Evolutionary conservation across 2,113 vertebrate species (phyloP).

Genomic region (Cyprinodon variegatus): DNA sequence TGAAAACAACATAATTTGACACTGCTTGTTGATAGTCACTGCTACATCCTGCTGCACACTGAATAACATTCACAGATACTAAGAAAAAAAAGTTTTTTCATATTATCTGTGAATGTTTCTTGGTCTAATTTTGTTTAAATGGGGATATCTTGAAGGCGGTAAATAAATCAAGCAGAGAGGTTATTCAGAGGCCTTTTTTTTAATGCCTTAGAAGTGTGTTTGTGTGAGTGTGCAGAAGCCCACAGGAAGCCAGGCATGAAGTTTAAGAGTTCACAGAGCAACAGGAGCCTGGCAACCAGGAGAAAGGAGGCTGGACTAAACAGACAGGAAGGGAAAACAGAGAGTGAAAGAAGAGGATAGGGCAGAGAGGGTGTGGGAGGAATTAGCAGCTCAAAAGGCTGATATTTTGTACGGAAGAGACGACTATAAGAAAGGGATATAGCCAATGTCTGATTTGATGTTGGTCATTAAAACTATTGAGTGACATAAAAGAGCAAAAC

Average conservation of each 20-base stretch:
- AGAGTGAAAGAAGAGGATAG: constrained; percentile 45
- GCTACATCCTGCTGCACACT: background rate
- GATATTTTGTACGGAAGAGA: constrained; percentile 43
- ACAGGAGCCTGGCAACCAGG: constrained; percentile 67
- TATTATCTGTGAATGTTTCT: constrained; percentile 14
- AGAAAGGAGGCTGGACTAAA: constrained; percentile 52
- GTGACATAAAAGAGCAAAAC: constrained; percentile 25
- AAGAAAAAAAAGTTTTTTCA: no score
- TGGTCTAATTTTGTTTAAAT: constrained; percentile 18
- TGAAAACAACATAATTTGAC: constrained; percentile 26
- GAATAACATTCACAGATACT: constrained; percentile 19
- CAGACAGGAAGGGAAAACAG: constrained; percentile 40
- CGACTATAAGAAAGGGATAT: constrained; percentile 37
- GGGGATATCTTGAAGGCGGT: constrained; percentile 22
- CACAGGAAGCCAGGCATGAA: constrained; percentile 71
- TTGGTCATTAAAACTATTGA: constrained; percentile 44
- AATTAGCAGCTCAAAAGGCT: constrained; percentile 27
- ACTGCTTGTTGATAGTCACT: background rate
- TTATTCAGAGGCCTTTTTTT: constrained; percentile 26
- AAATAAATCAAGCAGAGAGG: constrained; percentile 14
- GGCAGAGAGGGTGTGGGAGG: constrained; percentile 28
- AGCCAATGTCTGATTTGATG: constrained; percentile 39
- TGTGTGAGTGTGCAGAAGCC: constrained; percentile 59
- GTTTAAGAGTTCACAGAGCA: constrained; percentile 73
- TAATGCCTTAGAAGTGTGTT: constrained; percentile 51